phyloP scores from a whole-genome alignment of 2,113 vertebrate genomes.

The Chaetops frenatus region DNA sequence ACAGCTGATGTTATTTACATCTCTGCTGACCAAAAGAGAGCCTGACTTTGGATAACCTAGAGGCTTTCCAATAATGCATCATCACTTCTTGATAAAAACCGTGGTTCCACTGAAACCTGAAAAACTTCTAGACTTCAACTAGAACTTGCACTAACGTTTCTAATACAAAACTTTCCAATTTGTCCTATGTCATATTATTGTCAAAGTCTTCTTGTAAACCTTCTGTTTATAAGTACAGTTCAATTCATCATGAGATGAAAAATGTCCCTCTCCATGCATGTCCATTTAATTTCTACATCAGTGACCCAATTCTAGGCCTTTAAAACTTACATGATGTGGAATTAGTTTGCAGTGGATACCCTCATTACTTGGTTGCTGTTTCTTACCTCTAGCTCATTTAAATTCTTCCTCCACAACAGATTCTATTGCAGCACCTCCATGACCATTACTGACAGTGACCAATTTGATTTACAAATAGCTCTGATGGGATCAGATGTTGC shows the following conservation, averaged over 20 bases:
- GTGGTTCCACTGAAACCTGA: background rate
- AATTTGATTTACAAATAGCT: conserved; percentile 44
- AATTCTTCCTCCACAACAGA: conserved; percentile 14
- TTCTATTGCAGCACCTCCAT: conserved; percentile 29
- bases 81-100: background rate
- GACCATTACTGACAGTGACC: background rate
- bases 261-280: background rate
- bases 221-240: background rate
- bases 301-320: background rate
- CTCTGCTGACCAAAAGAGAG: background rate
- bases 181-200: background rate
- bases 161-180: background rate
- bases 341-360: background rate
- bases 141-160: background rate
- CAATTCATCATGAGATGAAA: background rate
- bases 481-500: background rate
- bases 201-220: background rate
- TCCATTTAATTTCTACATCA: background rate
- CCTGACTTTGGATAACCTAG: background rate
- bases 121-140: background rate
- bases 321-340: background rate
- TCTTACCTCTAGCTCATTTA: conserved; percentile 5
- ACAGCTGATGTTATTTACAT: background rate
- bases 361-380: background rate
- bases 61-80: background rate